phyloP scores from a whole-genome alignment of 2,113 vertebrate species.

The Pangasianodon hypophthalmus region DNA sequence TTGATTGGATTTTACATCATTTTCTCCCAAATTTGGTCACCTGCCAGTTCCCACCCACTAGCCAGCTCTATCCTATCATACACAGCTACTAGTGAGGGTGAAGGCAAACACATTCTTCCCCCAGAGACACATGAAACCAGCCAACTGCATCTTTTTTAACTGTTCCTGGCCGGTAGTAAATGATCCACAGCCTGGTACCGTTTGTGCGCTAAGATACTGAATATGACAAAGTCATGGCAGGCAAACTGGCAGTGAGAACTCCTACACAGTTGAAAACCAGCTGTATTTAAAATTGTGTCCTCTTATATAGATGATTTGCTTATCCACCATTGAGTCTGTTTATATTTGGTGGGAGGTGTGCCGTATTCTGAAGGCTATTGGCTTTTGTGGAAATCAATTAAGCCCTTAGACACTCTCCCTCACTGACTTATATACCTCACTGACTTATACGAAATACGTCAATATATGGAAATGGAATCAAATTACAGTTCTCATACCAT shows the following conservation, averaged over 20 bases:
- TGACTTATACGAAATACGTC: no score
- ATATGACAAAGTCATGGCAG: not conserved
- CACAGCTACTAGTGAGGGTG: no score
- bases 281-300: not conserved
- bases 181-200: not conserved
- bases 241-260: not conserved
- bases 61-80: not conserved
- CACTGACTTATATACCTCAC: not conserved
- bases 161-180: not conserved
- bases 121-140: not conserved
- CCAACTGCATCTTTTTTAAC: not conserved
- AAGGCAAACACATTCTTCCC: no score
- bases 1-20: not conserved
- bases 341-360: not conserved
- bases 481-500: not conserved
- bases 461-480: not conserved
- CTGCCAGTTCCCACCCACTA: not conserved
- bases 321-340: not conserved
- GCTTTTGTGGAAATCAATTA: not conserved
- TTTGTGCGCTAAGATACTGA: not conserved
- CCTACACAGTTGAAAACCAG: not conserved
- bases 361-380: not conserved
- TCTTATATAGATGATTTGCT: not conserved
- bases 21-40: not conserved
- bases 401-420: not conserved